phyloP scores from a whole-genome alignment of 2,888 invertebrate genomes.

The Scaptomyza reducta region DNA sequence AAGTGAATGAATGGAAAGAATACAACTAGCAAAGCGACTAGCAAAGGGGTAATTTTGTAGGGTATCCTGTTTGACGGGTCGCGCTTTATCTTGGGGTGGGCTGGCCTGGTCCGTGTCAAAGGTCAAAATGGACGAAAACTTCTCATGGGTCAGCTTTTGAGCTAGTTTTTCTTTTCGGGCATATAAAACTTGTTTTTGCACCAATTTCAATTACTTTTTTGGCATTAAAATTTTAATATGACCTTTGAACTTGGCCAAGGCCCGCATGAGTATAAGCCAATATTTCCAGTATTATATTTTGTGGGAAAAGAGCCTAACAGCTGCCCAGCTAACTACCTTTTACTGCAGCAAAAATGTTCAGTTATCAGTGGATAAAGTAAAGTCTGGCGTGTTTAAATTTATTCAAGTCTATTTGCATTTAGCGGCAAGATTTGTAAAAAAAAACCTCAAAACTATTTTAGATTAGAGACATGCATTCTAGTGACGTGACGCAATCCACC shows the following conservation, averaged over 20 bases:
- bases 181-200: conserved; percentile 65
- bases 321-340: conserved; percentile 40
- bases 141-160: conserved; percentile 70
- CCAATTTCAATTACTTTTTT: conserved; percentile 56
- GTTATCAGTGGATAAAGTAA: conserved; percentile 51
- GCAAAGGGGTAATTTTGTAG: neutral
- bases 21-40: conserved; percentile 26
- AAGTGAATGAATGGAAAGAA: conserved; percentile 29
- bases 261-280: conserved; percentile 54
- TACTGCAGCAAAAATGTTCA: conserved; percentile 25
- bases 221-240: conserved; percentile 58
- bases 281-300: conserved; percentile 33
- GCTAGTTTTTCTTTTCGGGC: conserved; percentile 34
- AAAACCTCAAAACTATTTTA: conserved; percentile 42
- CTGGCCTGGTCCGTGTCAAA: conserved; percentile 63
- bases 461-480: conserved; percentile 31
- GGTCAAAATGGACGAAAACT: conserved; percentile 78
- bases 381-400: conserved; percentile 53
- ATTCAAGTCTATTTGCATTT: conserved; percentile 62
- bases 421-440: conserved; percentile 68
- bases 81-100: conserved; percentile 55
- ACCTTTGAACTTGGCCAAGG: conserved; percentile 71
- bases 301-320: conserved; percentile 59
- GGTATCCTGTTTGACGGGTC: conserved; percentile 62
- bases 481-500: conserved; percentile 28